Evolutionary conservation across 2,113 vertebrate species (phyloP).

Genomic region (Pachyramphus minor): DNA sequence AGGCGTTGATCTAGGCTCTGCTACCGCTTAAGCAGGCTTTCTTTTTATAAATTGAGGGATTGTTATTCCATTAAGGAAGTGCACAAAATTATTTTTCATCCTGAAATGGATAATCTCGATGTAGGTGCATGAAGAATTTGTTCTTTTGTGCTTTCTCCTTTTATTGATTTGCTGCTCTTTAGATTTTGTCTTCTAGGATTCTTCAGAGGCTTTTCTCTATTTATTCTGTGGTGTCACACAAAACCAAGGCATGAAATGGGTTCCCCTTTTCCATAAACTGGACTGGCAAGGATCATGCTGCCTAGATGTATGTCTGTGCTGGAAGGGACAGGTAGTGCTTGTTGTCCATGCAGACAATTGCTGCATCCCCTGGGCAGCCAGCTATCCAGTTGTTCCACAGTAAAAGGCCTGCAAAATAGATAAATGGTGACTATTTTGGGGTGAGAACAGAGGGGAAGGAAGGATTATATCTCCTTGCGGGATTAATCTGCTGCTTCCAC

Average conservation of each 20-base stretch:
- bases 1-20: neutral
- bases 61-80: neutral
- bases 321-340: neutral
- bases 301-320: neutral
- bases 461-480: neutral
- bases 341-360: neutral
- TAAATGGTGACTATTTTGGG: neutral
- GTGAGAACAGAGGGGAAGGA: neutral
- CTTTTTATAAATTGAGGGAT: neutral
- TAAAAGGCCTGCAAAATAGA: neutral
- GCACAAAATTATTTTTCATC: neutral
- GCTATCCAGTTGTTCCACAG: neutral
- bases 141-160: neutral
- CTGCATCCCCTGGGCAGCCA: neutral
- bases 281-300: neutral
- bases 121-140: neutral
- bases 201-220: neutral
- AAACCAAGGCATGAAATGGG: neutral
- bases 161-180: neutral
- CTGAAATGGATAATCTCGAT: neutral
- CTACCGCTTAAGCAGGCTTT: neutral
- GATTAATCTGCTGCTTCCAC: neutral
- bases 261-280: neutral
- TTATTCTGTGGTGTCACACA: neutral
- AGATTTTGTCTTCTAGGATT: neutral